Base-by-base conservation (phyloP, 2,888 invertebrate genomes). In the Pachydiplax longipennis region DNA sequence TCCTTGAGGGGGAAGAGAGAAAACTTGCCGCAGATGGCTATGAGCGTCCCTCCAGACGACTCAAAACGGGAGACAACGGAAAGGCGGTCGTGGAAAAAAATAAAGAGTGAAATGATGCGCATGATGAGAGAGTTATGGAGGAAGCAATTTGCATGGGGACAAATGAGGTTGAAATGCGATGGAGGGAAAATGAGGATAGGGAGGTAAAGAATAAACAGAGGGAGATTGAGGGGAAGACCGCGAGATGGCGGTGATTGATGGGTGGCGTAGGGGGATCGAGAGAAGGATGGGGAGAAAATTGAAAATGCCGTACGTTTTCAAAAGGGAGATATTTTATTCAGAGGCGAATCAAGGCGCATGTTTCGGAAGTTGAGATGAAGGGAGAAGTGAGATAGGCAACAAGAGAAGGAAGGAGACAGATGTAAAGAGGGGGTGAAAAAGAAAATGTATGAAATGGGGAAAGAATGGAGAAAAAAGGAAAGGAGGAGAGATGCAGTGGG, bases 141-240 rank as follows among this genome's bases (percentile, higher is more conserved):
- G 87, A 87, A 87, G 87, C 87, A 87, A 87, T 87, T 87, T 87
- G 87, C 87, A 65, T 87, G 61, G 61, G 37, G 61, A 87, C 87
- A 87, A 87, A 87, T 87, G 87, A 61, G 61, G 87, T 87, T 87
- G 87, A 87, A 87, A 87, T 87, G 87, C 37, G 87, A 58, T n/a
- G 83, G 44, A 87, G 61, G 61, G 35, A 61, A 22, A 2, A 31
- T 13, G 31, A 25, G 58, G 37, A 22, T 35, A 22, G 37, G 35
- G 87, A 61, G 65, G 13, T 35, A 61, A 53, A 61, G 31, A 13
- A 83, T 35, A 31, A 25, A 2, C 18, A 58, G 13, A 35, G 35
- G 13, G 58, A 35, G 31, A 53, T 8, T 31, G 53, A 15, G 22
- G 25, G 25, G 25, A 8, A 15, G 18, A 35, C 15, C 31, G 73